phyloP scores from a whole-genome alignment of 2,888 invertebrate species.

The Hirtodrosophila trivittata region DNA sequence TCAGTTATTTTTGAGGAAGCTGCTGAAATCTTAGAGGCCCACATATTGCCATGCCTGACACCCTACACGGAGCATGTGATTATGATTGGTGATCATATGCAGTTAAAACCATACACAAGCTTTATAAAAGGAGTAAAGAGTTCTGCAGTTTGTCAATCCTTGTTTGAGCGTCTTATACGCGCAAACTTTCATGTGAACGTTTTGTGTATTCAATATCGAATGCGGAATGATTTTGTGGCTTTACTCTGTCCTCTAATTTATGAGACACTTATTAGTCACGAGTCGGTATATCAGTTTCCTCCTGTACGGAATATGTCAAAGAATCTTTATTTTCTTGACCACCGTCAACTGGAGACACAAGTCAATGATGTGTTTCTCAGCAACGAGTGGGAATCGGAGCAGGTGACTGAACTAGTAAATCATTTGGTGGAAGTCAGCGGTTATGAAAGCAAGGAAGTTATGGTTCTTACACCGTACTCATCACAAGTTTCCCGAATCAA shows the following conservation, averaged over 20 bases:
- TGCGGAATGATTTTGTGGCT: constrained; percentile 87
- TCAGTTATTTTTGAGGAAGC: constrained; percentile 93
- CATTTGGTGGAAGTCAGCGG: constrained; percentile 84
- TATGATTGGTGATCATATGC: constrained; percentile 94
- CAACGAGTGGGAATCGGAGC: constrained; percentile 53
- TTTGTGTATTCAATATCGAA: constrained; percentile 89
- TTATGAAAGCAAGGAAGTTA: constrained; percentile 87
- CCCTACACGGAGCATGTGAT: constrained; percentile 90
- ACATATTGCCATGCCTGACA: constrained; percentile 90
- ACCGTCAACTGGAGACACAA: constrained; percentile 85
- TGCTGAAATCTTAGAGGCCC: constrained; percentile 93
- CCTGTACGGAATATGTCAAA: constrained; percentile 86
- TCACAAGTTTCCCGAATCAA: constrained; percentile 57
- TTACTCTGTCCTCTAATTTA: constrained; percentile 89
- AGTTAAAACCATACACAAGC: constrained; percentile 88
- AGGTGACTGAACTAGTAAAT: constrained; percentile 45
- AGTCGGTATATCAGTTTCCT: constrained; percentile 84
- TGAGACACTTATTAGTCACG: constrained; percentile 86
- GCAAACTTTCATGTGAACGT: constrained; percentile 87
- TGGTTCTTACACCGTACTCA: constrained; percentile 85
- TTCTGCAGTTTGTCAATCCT: constrained; percentile 85
- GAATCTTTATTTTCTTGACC: constrained; percentile 88
- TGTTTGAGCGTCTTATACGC: constrained; percentile 91
- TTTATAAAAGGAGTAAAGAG: constrained; percentile 80
- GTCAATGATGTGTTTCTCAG: constrained; percentile 17